A percentile compares a stretch with the other conserved stretches of the same genome.
Conservation (phyloP, 1,140 invertebrate species). For the Dendrolimus punctatus region DNA sequence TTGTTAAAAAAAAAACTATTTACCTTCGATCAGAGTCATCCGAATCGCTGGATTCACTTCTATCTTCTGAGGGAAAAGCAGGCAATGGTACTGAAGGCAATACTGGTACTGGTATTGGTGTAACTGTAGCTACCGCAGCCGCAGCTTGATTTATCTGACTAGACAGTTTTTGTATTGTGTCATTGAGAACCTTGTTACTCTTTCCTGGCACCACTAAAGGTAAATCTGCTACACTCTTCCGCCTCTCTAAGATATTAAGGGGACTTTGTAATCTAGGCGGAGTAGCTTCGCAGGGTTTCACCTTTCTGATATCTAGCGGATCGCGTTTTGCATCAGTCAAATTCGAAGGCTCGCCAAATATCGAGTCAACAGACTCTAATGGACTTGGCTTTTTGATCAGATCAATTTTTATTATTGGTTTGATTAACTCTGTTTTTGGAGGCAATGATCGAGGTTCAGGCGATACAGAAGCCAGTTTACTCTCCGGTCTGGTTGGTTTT, state of each 20-base stretch:
- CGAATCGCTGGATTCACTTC: slow-evolving; percentile 74
- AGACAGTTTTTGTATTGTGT: slow-evolving; percentile 74
- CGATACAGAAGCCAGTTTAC: slow-evolving; percentile 35
- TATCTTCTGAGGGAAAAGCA: slow-evolving; percentile 50
- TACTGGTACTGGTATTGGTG: too few relatives aligned
- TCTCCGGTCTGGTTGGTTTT: slow-evolving; percentile 31
- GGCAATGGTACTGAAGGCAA: slow-evolving; percentile 33
- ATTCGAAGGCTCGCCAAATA: slow-evolving; percentile 57
- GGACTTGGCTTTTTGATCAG: slow-evolving; percentile 35
- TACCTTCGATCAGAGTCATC: slow-evolving; percentile 82
- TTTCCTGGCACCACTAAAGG: slow-evolving; percentile 53
- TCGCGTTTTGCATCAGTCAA: slow-evolving; percentile 47
- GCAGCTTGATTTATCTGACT: slow-evolving; percentile 67
- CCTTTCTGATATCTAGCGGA: slow-evolving; percentile 42
- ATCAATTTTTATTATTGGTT: slow-evolving; percentile 38
- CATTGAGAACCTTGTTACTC: slow-evolving; percentile 74
- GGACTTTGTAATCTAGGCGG: slow-evolving; percentile 50
- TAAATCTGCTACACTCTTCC: slow-evolving; percentile 51
- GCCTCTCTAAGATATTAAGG: slow-evolving; percentile 49
- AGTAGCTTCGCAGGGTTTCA: slow-evolving; percentile 43
- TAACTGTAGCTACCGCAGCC: slow-evolving; percentile 26
- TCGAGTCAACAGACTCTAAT: slow-evolving; percentile 33
- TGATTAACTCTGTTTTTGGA: slow-evolving; percentile 34
- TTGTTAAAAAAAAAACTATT: slow-evolving; percentile 24
- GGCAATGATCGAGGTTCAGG: slow-evolving; percentile 26